Evolutionary conservation across 2,888 invertebrate genomes (phyloP).

Genomic region (Idaea aversata): DNA sequence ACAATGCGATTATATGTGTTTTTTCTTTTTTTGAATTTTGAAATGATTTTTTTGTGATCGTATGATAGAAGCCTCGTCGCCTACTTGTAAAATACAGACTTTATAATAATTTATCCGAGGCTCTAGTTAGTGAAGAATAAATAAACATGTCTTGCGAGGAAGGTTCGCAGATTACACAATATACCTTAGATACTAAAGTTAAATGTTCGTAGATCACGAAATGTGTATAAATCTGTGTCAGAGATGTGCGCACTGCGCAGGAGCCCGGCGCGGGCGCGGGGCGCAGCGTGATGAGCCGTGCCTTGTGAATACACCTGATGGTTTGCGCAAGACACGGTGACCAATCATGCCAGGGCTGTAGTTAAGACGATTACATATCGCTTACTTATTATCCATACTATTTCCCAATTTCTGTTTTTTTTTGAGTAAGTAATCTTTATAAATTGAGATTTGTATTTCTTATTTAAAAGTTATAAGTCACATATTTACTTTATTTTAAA

Average conservation of each 20-base stretch:
- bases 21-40: too few relatives aligned
- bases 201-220: not conserved
- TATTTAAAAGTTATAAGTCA: too few relatives aligned
- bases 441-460: too few relatives aligned
- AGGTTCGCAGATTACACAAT: not conserved
- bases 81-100: not conserved
- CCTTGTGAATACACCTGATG: not conserved
- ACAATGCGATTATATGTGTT: too few relatives aligned
- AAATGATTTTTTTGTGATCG: too few relatives aligned
- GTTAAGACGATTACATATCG: not conserved
- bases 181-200: not conserved
- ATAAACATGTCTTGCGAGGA: not conserved
- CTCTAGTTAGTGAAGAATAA: not conserved
- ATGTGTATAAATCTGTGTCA: slow-evolving; percentile 2
- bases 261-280: not conserved
- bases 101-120: not conserved
- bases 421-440: too few relatives aligned
- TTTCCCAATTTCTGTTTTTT: too few relatives aligned
- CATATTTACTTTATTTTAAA: too few relatives aligned
- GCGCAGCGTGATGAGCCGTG: slow-evolving; percentile 3
- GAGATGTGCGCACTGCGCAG: not conserved
- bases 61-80: too few relatives aligned
- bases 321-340: not conserved
- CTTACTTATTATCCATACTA: not conserved
- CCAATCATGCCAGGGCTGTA: not conserved